Conservation (phyloP, 2,888 invertebrate genomes). For the Horisme vitalbata region DNA sequence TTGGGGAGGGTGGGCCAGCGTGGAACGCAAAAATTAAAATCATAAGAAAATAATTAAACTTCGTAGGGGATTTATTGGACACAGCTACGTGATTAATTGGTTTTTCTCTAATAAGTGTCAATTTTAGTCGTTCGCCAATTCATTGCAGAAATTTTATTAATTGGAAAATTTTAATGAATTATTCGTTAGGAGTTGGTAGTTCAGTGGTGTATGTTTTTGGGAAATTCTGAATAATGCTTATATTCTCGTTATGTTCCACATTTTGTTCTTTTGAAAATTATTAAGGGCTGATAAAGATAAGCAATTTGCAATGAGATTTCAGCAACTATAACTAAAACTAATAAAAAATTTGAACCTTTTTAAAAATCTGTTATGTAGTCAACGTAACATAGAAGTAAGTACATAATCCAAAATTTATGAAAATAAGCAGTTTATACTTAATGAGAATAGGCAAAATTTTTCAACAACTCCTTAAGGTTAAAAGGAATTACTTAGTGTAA, state of each 20-base stretch:
- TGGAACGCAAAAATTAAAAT: slow-evolving; percentile 72
- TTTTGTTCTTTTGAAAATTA: too few species aligned
- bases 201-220: slow-evolving; percentile 18
- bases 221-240: too few species aligned
- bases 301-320: too few species aligned
- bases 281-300: too few species aligned
- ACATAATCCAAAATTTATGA: too few species aligned
- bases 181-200: slow-evolving; percentile 24
- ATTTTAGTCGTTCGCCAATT: slow-evolving; percentile 67
- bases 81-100: slow-evolving; percentile 80
- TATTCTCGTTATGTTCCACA: too few species aligned
- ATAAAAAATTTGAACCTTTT: too few species aligned
- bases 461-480: slow-evolving; percentile 49
- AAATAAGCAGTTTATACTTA: slow-evolving; percentile 4
- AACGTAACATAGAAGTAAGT: too few species aligned
- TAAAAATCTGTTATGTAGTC: too few species aligned
- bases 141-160: slow-evolving; percentile 66
- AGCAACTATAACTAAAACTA: too few species aligned
- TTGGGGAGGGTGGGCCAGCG: slow-evolving; percentile 40
- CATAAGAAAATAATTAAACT: slow-evolving; percentile 83
- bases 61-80: slow-evolving; percentile 81
- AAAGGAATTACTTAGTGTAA: slow-evolving; percentile 73
- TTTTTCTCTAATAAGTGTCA: slow-evolving; percentile 79
- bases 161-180: slow-evolving; percentile 60
- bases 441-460: slow-evolving; percentile 19